A percentile compares a stretch with the other conserved stretches of the same genome.
Conservation (phyloP, 2,797 vertebrate genomes). For the Chelonia mydas region DNA sequence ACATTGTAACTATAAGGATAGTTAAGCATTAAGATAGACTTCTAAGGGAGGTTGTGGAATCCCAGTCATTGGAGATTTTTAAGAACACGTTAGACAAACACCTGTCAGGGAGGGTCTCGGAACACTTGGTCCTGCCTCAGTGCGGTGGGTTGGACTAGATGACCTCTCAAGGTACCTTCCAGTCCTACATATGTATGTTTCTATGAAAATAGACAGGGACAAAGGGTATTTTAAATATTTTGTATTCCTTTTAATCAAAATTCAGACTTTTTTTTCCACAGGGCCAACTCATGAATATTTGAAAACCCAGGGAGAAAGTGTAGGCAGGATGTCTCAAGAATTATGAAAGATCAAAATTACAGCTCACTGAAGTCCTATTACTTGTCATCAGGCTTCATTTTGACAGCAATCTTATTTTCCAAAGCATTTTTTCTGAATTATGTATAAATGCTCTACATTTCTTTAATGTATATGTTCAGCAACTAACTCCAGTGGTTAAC, state of each 20-base stretch:
- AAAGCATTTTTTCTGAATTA: slow-evolving; percentile 66
- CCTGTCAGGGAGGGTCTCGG: not conserved
- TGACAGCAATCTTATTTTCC: slow-evolving; percentile 66
- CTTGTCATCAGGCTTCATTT: slow-evolving; percentile 63
- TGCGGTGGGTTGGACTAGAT: too few relatives aligned
- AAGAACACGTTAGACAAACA: not conserved
- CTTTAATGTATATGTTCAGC: slow-evolving; percentile 29
- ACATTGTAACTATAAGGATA: not conserved
- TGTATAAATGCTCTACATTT: slow-evolving; percentile 55
- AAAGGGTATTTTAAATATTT: not conserved
- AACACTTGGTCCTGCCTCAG: not conserved
- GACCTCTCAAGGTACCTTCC: not conserved
- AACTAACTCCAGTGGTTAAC: slow-evolving; percentile 23
- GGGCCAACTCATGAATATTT: slow-evolving; percentile 42
- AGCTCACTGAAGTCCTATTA: slow-evolving; percentile 48
- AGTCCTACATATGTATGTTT: not conserved
- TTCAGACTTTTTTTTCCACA: not conserved
- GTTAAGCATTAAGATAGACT: not conserved
- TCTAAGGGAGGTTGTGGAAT: not conserved
- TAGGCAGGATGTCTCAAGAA: slow-evolving; percentile 24
- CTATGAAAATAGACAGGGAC: not conserved
- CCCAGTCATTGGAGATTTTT: not conserved
- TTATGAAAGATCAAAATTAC: slow-evolving; percentile 64
- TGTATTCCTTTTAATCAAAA: not conserved
- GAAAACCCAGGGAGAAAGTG: slow-evolving; percentile 51